Percentiles rank a stretch among this genome's conserved stretches.
These are phyloP conservation scores for Drymonia ruficornis DNA, from an alignment of 2,888 invertebrate genomes.

Conservation along the genomic window DNA sequence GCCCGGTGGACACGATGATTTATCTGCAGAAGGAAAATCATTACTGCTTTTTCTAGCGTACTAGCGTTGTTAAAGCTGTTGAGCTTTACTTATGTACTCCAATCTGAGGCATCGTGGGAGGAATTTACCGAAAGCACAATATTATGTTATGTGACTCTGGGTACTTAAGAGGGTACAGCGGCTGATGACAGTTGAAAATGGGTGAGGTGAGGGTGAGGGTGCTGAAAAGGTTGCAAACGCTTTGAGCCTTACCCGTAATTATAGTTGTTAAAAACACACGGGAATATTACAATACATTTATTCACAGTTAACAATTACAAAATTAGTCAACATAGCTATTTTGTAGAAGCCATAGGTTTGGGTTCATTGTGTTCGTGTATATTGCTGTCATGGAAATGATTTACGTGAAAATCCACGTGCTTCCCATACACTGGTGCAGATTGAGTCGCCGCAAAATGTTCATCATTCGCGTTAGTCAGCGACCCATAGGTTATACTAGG, in stretches of 20 bases:
- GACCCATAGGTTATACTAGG: constrained; percentile 50
- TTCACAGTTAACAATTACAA: not conserved
- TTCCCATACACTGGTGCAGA: not conserved
- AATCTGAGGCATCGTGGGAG: no score
- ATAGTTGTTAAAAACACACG: not conserved
- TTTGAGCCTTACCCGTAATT: no score
- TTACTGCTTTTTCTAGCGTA: no score
- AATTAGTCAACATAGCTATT: not conserved
- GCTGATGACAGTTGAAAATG: no score
- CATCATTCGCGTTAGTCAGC: constrained; percentile 20
- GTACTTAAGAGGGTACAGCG: no score
- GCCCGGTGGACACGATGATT: constrained; percentile 55
- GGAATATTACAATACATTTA: not conserved
- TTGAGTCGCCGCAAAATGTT: constrained; percentile 6
- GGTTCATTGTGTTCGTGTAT: not conserved
- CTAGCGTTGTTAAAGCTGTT: no score
- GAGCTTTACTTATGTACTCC: no score
- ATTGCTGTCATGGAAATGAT: not conserved
- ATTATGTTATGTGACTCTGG: not conserved
- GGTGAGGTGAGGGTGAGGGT: no score
- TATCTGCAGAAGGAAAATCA: constrained; percentile 45
- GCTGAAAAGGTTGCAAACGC: no score
- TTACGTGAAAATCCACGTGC: constrained; percentile 1
- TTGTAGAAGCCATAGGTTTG: not conserved
- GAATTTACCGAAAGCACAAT: not conserved